Percentiles rank a stretch among this genome's conserved stretches.
These are phyloP conservation scores for Passer domesticus DNA, from an alignment of 2,113 vertebrate genomes.

Conservation along the genomic window DNA sequence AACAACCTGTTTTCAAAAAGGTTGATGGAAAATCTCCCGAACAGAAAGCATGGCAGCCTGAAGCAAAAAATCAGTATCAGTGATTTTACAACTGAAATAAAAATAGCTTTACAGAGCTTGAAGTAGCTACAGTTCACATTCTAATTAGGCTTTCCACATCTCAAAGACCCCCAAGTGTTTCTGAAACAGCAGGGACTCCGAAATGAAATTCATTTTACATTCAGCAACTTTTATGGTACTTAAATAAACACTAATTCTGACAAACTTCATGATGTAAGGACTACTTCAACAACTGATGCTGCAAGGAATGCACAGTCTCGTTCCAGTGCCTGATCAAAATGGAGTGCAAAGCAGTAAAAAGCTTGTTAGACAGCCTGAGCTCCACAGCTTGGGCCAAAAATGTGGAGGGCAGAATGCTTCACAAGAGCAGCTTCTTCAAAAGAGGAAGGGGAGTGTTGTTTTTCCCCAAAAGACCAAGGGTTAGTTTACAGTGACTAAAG, in stretches of 20 bases:
- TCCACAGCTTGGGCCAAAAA: background rate
- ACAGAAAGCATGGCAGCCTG: background rate
- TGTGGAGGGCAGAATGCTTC: background rate
- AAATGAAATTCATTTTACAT: background rate
- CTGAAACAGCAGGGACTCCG: background rate
- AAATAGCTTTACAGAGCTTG: background rate
- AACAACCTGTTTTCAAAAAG: background rate
- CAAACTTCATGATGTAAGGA: background rate
- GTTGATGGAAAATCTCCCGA: background rate
- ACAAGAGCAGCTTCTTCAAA: constrained; percentile 13
- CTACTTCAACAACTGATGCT: background rate
- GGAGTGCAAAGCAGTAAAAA: background rate
- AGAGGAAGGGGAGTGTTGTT: constrained; percentile 44
- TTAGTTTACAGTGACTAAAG: constrained; percentile 17
- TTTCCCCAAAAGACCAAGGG: background rate
- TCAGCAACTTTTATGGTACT: background rate
- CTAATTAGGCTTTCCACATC: background rate
- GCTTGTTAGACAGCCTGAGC: background rate
- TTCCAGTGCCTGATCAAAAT: background rate
- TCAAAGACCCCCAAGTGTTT: background rate
- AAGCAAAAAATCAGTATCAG: background rate
- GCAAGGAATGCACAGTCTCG: background rate
- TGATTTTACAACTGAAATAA: background rate
- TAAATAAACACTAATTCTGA: background rate
- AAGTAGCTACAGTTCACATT: background rate